These are phyloP conservation scores for Alosa alosa DNA, from an alignment of 2,113 vertebrate species.

Conservation along the genomic window DNA sequence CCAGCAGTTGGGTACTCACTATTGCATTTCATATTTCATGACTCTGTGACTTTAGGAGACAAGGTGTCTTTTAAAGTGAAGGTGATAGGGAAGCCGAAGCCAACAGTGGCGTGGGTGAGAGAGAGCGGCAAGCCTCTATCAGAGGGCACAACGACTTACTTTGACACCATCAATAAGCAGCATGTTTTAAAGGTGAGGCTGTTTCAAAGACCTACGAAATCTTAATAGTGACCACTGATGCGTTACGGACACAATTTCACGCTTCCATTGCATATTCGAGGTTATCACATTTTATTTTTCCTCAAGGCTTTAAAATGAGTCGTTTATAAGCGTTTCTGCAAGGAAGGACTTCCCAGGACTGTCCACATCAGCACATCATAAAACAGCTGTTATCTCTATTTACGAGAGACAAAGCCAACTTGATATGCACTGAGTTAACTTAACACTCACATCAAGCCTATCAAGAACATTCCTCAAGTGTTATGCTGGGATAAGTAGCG, in stretches of 20 bases:
- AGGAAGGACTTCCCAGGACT: neutral
- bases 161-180: conserved; percentile 63
- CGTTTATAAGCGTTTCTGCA: neutral
- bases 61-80: conserved; percentile 61
- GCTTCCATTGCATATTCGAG: neutral
- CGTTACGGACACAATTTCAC: neutral
- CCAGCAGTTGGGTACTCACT: neutral
- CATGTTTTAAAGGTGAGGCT: conserved; percentile 64
- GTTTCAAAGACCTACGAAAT: neutral
- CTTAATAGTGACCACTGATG: neutral
- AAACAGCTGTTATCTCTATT: neutral
- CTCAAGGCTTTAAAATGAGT: neutral
- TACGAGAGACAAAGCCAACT: neutral
- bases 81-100: conserved; percentile 61
- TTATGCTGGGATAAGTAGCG: conserved; percentile 48
- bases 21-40: neutral
- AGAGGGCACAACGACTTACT: conserved; percentile 56
- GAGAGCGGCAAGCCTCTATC: conserved; percentile 52
- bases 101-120: conserved; percentile 56
- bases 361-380: neutral
- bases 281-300: neutral
- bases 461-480: conserved; percentile 54
- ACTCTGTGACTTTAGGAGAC: conserved; percentile 30
- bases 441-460: neutral
- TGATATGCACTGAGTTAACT: neutral